These are phyloP conservation scores for Drosophila kanekoi DNA, from an alignment of 2,888 invertebrate genomes.

Conservation along the genomic window DNA sequence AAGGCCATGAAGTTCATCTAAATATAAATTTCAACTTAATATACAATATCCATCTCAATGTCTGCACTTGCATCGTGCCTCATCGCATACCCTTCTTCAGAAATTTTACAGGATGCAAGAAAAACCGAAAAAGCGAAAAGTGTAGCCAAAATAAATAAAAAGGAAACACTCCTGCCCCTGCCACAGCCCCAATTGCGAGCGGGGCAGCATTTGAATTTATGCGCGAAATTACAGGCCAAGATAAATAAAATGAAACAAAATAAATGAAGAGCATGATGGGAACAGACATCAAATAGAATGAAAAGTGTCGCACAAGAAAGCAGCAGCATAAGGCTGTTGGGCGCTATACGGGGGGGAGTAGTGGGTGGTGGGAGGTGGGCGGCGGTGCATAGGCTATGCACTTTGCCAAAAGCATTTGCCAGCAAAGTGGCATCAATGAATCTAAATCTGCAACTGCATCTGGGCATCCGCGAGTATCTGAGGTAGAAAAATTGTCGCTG, in stretches of 20 bases:
- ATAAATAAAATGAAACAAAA: constrained; percentile 55
- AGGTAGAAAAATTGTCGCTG: constrained; percentile 71
- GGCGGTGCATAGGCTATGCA: constrained; percentile 48
- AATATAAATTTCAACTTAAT: too few relatives aligned
- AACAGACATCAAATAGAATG: constrained; percentile 74
- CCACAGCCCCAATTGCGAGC: constrained; percentile 44
- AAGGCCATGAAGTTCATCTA: too few relatives aligned
- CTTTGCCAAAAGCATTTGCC: constrained; percentile 75
- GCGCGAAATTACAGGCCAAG: constrained; percentile 74
- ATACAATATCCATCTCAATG: too few relatives aligned
- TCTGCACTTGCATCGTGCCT: too few relatives aligned
- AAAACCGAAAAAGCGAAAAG: constrained; percentile 34
- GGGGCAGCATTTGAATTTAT: constrained; percentile 65
- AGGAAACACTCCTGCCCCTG: neutral
- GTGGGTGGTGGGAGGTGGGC: neutral
- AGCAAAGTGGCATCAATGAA: constrained; percentile 80
- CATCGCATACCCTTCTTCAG: neutral
- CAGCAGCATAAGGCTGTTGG: neutral
- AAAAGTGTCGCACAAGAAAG: constrained; percentile 44
- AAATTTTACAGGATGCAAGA: constrained; percentile 6
- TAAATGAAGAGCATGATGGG: constrained; percentile 60
- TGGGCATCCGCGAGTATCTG: constrained; percentile 17
- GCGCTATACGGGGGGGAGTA: too few relatives aligned
- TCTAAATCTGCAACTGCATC: constrained; percentile 43
- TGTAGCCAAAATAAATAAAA: constrained; percentile 66